Base-by-base conservation (phyloP, 1,140 invertebrate genomes). In the Phocides pigmalion region DNA sequence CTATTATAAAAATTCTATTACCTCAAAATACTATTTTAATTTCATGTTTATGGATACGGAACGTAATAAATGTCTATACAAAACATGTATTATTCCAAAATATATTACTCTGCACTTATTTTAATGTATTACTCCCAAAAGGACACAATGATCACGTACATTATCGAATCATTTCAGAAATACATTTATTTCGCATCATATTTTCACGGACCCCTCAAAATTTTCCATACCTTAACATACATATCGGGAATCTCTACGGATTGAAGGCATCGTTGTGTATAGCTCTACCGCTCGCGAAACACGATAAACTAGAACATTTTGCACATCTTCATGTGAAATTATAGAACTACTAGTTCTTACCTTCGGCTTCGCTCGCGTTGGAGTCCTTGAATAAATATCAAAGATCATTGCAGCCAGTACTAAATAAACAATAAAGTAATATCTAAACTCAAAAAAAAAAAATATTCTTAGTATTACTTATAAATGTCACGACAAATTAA, bases 201-300 rank as follows among this genome's bases (percentile, higher is more conserved):
- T 54, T 54, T 54, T 53, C 22, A 19, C 51, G 37, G 44, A 41
- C 35, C 47, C 51, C 39, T 62, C 49, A 61, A 69, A 47, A 42
- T 44, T 44, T 54, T 20, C 46, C 50, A 54, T 63, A 68, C 44
- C 62, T 17, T 37, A 37, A 20, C 59, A 41, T 49, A 50, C 44
- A 54, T 51, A 64, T 58, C 32, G 14, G 35, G 25, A 58, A 58
- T 58, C 41, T 58, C 22, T 32, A 15, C 20, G 54, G 17, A 58
- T 44, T 41, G 20, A 58, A 42, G 22, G 20, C 15, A 25, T 22
- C 6, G 16, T n/a, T 46, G 20, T 11, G 22, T 58, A 14, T 32
- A 32, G 41, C 32, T 41, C n/a, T 12, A 58, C 12, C 5, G 0
- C 9, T 17, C 2, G 19, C 15, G 35, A 19, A 9, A 37, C 35